These are phyloP conservation scores for Belgica antarctica DNA, from an alignment of 2,888 invertebrate species.

Conservation along the genomic window DNA sequence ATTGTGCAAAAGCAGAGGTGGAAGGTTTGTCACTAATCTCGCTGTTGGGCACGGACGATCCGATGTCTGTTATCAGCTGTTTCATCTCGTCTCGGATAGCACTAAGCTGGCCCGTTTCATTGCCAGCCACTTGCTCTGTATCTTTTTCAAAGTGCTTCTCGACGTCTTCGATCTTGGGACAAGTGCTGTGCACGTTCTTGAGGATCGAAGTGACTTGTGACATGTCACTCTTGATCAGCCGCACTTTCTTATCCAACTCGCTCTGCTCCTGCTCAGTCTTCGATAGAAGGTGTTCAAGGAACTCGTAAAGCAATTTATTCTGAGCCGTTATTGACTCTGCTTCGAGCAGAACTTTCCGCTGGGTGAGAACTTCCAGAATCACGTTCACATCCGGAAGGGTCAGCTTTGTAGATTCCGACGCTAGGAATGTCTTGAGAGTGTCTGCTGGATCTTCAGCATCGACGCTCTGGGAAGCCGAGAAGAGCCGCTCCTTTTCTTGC, in stretches of 20 bases:
- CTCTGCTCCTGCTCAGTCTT: conserved; percentile 68
- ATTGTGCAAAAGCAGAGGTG: conserved; percentile 9
- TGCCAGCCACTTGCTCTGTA: conserved; percentile 48
- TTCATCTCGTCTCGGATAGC: conserved; percentile 45
- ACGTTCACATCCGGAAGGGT: conserved; percentile 77
- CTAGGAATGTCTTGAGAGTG: conserved; percentile 63
- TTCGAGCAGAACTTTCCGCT: conserved; percentile 75
- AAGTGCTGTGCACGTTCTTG: conserved; percentile 47
- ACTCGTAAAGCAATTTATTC: conserved; percentile 78
- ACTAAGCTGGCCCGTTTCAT: conserved; percentile 44
- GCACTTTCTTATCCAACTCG: conserved; percentile 68
- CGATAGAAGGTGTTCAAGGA: conserved; percentile 71
- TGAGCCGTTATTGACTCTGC: conserved; percentile 78
- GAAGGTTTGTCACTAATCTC: neutral
- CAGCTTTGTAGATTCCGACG: conserved; percentile 68
- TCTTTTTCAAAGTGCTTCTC: conserved; percentile 40
- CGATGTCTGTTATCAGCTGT: conserved; percentile 45
- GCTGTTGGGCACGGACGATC: conserved; percentile 48
- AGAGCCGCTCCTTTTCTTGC: conserved; percentile 50
- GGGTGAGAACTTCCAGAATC: conserved; percentile 74
- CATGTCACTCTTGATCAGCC: conserved; percentile 72
- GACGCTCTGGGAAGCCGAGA: conserved; percentile 49
- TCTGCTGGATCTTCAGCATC: conserved; percentile 53
- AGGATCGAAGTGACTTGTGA: conserved; percentile 68
- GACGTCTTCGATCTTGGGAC: conserved; percentile 44